Evolutionary conservation across 2,888 invertebrate genomes (phyloP).

Genomic region (Drosophila kanekoi): DNA sequence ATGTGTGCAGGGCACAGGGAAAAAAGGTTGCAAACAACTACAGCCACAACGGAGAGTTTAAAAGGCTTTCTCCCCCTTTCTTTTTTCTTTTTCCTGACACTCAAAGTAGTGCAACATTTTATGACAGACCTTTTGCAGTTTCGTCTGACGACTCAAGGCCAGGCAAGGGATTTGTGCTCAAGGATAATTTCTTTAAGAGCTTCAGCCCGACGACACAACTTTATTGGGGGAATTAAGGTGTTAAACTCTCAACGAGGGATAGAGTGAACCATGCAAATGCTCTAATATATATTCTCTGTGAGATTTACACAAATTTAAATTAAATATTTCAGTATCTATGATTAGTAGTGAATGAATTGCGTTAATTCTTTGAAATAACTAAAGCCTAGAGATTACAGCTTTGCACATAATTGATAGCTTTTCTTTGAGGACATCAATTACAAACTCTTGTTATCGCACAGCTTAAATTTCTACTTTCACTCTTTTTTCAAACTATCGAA

Average conservation of each 20-base stretch:
- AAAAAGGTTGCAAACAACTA: constrained; percentile 33
- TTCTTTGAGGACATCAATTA: constrained; percentile 9
- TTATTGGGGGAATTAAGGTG: constrained; percentile 9
- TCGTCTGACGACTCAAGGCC: constrained; percentile 30
- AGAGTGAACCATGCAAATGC: not conserved
- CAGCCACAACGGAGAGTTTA: constrained; percentile 20
- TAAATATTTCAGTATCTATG: not conserved
- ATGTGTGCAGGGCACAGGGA: constrained; percentile 37
- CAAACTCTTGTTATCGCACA: not conserved
- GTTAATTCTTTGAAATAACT: no score
- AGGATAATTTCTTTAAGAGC: constrained; percentile 31
- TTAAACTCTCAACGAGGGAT: constrained; percentile 8
- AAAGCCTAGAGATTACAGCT: not conserved
- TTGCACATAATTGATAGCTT: not conserved
- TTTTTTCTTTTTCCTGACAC: not conserved
- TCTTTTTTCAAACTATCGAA: constrained; percentile 2
- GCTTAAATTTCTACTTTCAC: not conserved
- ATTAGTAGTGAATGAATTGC: not conserved
- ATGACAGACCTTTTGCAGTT: constrained; percentile 47
- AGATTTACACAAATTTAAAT: not conserved
- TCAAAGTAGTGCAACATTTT: constrained; percentile 52
- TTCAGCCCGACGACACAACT: not conserved
- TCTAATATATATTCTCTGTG: not conserved
- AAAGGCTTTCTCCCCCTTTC: constrained; percentile 30
- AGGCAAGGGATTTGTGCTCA: constrained; percentile 20